A percentile compares a stretch with the other conserved stretches of the same genome.
These are phyloP conservation scores for Pangasius krempfi DNA, from an alignment of 2,797 vertebrate genomes.

Conservation along the genomic window DNA sequence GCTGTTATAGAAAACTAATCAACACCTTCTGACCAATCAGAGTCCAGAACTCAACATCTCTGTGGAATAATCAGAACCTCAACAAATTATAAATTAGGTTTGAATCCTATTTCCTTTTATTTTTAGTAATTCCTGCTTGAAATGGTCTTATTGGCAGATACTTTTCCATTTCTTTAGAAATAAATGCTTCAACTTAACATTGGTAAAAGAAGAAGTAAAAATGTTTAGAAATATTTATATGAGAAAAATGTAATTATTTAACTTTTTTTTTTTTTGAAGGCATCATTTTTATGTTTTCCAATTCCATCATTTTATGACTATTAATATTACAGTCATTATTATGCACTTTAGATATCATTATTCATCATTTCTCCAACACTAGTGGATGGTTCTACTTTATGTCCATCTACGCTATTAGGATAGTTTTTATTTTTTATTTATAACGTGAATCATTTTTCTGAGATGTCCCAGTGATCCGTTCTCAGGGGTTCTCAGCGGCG, in stretches of 20 bases:
- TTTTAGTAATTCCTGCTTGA: neutral
- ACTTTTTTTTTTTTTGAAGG: neutral
- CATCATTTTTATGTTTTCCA: neutral
- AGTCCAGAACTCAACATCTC: neutral
- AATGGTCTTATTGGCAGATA: neutral
- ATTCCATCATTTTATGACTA: neutral
- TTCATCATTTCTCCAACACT: neutral
- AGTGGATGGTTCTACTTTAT: neutral
- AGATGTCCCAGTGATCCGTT: no score
- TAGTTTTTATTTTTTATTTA: no score
- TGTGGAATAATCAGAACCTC: neutral
- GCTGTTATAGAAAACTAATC: neutral
- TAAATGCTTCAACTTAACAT: neutral
- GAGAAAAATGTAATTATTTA: neutral
- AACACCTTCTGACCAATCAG: neutral
- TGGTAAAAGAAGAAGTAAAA: neutral
- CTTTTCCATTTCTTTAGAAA: neutral
- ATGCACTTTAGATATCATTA: neutral
- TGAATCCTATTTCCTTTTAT: neutral
- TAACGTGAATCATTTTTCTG: neutral
- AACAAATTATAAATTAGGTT: neutral
- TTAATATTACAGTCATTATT: neutral
- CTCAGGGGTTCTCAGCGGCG: no score
- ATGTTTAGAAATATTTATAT: neutral
- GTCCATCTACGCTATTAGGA: no score